Base-by-base conservation (phyloP, 2,113 vertebrate genomes). In the Sakesphorus luctuosus region DNA sequence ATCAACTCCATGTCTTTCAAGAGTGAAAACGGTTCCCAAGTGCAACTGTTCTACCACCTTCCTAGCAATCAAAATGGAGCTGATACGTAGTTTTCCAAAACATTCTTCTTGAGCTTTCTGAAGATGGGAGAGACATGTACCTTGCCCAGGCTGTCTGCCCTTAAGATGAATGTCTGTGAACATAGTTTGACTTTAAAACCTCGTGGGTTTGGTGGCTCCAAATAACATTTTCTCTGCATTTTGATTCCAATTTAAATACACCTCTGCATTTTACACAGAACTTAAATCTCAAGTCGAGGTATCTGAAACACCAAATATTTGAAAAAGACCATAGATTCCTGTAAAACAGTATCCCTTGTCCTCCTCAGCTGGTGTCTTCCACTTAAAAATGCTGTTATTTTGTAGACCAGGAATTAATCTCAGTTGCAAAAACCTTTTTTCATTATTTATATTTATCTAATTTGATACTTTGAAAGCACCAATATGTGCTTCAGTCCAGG, bases 401-500 rank as follows among this genome's bases (percentile, higher is more conserved):
- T 59, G 7, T 43, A 74, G 26, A 62, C 16, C 18, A 47, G 9
- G 4, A 5, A 3, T 7, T 36, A 80, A 28, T 24, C 3, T 87
- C 21, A 62, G 7, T 5, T 75, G 46, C 87, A 25, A 68, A 62
- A 96, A 52, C 21, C 40, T 36, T 84, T 69, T 73, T 71, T 20
- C 8, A 2, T 72, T 82, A 82, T 61, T 89, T 29, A 21, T 85
- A 82, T 82, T 90, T 96, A 55, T 15, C 9, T 23, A 47, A 67
- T 63, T 75, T 90, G 15, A 19, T 87, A 24, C 28, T 92, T 29
- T 84, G 19, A 95, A 89, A 91, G 23, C 33, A 80, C 20, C 29
- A 47, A 36, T 10, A 31, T 66, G 26, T 9, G 25, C 10, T 28
- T 11, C 38, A 38, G 18, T 90, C 38, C 36, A 58, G 73, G 11